Evolutionary conservation across 2,888 invertebrate genomes (phyloP), one percentile per base, ranked within the genome.

Genomic region (Sycophila texana): DNA sequence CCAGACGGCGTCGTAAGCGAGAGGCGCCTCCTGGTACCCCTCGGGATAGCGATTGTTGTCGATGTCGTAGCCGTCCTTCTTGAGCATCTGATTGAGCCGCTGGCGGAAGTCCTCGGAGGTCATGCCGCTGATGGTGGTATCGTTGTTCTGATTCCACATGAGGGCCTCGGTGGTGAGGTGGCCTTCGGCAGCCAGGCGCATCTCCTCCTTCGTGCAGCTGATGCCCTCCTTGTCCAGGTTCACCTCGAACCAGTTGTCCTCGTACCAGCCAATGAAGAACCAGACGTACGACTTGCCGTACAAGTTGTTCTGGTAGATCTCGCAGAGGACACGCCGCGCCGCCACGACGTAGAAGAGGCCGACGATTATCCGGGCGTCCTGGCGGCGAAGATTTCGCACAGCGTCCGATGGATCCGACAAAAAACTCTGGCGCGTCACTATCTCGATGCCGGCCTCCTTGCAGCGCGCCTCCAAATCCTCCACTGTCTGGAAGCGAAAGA

Each of bases 261-360:
- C 98, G 91, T 99, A 99, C 98, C 98, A 99, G 79, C 97, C 99
- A 86, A 99, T 99, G 91, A 99, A 98, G 91, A 99, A 98, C 99
- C 99, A 99, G 39, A 99, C 99, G 91, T 99, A 97, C 58, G 96
- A 96, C 86, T 97, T 96, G 18, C 99, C 99, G 89, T 96, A 99
- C 26, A 99, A 92, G 81, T 95, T 95, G 88, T 98, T 96, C 88
- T 97, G 97, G 92, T 97, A 98, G 85, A 98, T 95, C 91, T 99
- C 98, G 90, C 99, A 99, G 22, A 99, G 94, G 0, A 99, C 99
- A 71, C 97, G 93, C 74, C 99, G 92, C 0, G 99, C 99, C 61
- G 98, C 98, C 10, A 98, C 98, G 79, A 99, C 99, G 92, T 99
- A 99, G 92, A 99, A 99, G 74, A 99, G 93, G 0, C 99, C 99